These are phyloP conservation scores for Eupleurogrammus muticus DNA, from an alignment of 2,797 vertebrate species.

Conservation along the genomic window DNA sequence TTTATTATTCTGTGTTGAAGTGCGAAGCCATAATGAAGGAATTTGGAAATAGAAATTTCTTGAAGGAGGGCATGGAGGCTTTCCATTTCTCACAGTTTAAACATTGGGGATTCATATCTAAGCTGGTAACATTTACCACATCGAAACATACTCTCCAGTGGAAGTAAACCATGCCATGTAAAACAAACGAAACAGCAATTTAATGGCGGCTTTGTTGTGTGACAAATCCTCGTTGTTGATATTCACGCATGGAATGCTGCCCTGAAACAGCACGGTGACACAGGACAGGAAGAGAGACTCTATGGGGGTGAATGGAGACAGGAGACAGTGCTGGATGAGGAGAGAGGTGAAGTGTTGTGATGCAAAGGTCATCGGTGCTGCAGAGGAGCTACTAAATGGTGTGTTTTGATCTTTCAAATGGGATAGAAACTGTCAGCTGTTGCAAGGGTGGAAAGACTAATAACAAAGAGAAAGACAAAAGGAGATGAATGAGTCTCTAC, in stretches of 20 bases:
- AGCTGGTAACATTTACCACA: conserved; percentile 28
- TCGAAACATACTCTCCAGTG: conserved; percentile 35
- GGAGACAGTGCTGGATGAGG: conserved; percentile 32
- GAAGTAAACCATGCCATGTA: conserved; percentile 46
- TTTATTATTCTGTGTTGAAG: conserved; percentile 21
- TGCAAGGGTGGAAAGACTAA: conserved; percentile 46
- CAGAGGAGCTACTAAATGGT: conserved; percentile 70
- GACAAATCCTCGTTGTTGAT: conserved; percentile 78
- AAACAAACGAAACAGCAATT: conserved; percentile 61
- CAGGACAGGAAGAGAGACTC: conserved; percentile 20
- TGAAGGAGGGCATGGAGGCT: conserved; percentile 10
- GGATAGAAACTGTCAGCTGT: conserved; percentile 56
- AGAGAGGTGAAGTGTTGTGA: conserved; percentile 68
- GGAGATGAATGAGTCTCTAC: conserved; percentile 73
- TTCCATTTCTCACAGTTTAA: conserved; percentile 35
- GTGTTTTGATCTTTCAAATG: conserved; percentile 69
- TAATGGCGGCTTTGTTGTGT: conserved; percentile 61
- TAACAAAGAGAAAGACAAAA: conserved; percentile 69
- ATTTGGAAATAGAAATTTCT: conserved; percentile 29
- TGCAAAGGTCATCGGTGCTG: conserved; percentile 66
- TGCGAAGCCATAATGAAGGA: conserved; percentile 34
- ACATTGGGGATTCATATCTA: conserved; percentile 37
- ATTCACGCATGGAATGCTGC: conserved; percentile 70
- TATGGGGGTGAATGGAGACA: conserved; percentile 23
- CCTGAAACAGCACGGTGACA: conserved; percentile 42